Base-by-base conservation (phyloP, 2,888 invertebrate species). In the Noctua pronuba region DNA sequence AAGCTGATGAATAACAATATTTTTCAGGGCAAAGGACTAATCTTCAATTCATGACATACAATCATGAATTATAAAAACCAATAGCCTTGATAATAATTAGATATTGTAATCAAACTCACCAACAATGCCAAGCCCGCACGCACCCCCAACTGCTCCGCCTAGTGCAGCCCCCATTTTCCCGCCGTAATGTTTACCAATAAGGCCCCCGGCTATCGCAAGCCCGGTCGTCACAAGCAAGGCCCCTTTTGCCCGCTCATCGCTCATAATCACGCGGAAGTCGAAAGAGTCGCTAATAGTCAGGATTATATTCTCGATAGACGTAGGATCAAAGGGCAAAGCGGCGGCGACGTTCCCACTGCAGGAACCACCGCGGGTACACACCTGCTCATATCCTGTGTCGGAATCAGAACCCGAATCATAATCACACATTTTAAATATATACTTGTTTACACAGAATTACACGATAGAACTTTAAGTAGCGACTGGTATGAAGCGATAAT, bases 121-220 rank as follows among this genome's bases (percentile, higher is more conserved):
- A 73, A 94, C 92, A 70, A 96, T 84, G 0, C 96, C 96, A n/a
- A 95, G 77, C 6, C 96, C 96, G 73, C 96, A 96, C 11, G 89
- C 95, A 0, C 96, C 96, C 0, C 96, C 96, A 13, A 96, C 92
- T 0, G 94, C 95, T 0, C 96, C 95, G 0, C 96, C 96, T 0
- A 96, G 90, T 0, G 94, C 94, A 0, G 95, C 96, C 0, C 96
- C 96, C 3, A 95, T 62, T 82, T 94, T 95, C 11, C 96, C 96
- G 21, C 95, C 96, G 83, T 94, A 95, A 86, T 95, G 95, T 16
- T 91, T 92, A 0, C 96, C 96, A 31, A 96, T 89, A n/a, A 96
- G 71, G 0, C 93, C 92, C 0, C 96, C 96, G 1, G 95, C 95
- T 21, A 96, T 41, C 0, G 95, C 91, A 18, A 96, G 81, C 0